Evolutionary conservation across 2,797 vertebrate species (phyloP).

Genomic region (Peromyscus eremicus): DNA sequence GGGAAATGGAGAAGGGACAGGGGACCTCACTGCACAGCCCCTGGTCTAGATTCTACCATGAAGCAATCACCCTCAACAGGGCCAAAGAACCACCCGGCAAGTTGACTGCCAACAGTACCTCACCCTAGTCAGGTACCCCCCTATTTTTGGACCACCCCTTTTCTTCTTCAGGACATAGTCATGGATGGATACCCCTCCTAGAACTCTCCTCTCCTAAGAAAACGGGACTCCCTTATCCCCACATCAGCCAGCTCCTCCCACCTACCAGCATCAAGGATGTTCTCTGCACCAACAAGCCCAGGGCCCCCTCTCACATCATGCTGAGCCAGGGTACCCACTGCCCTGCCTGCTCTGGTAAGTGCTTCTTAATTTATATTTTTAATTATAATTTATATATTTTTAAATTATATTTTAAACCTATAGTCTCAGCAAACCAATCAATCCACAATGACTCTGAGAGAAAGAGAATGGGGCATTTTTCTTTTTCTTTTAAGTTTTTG

Average conservation of each 20-base stretch:
- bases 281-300: not conserved
- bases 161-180: not conserved
- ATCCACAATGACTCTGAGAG: not conserved
- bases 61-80: not conserved
- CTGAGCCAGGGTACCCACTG: not conserved
- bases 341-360: not conserved
- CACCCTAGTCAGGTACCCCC: not conserved
- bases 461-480: not conserved
- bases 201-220: not conserved
- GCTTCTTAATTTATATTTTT: slow-evolving; percentile 37
- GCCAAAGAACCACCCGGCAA: not conserved
- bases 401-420: slow-evolving; percentile 44
- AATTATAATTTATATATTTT: slow-evolving; percentile 4
- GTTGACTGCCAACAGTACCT: not conserved
- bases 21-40: not conserved
- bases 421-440: slow-evolving; percentile 28
- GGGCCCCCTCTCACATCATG: not conserved
- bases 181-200: too few species aligned
- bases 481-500: not conserved
- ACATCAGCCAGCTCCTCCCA: not conserved
- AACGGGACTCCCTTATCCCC: not conserved
- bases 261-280: not conserved
- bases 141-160: not conserved
- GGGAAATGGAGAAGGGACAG: not conserved
- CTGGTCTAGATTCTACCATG: not conserved